Base-by-base conservation (phyloP, 2,113 vertebrate genomes). In the human region DNA sequence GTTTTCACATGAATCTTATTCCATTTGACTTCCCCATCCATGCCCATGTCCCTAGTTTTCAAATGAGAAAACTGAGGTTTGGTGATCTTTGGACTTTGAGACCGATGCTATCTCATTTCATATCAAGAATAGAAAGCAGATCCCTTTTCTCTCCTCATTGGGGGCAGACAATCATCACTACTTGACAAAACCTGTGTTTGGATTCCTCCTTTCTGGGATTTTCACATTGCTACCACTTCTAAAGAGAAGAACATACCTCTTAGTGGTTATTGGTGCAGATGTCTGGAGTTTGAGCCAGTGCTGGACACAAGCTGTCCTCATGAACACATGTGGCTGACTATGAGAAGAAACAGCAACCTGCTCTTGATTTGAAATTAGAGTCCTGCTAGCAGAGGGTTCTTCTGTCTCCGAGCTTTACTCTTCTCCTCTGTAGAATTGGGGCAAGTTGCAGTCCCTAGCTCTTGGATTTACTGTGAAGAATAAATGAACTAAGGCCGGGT, bases 241-340 rank as follows among this genome's bases (percentile, higher is more conserved):
- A 7, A 80, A 9, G 38, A 40, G 30, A 68, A 82, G 52, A 81
- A 23, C 50, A 5, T 82, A 22, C 30, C 23, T 92, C 18, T 72
- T 80, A 32, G 43, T 13, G 38, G 50, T 35, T n/a, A 68, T 0
- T 55, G 59, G 66, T 14, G 38, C 18, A 2, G 1, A 7, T 75
- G 61, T 84, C 35, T 90, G 64, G 40, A 55, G 45, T 82, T 40
- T 59, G 75, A 68, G 61, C 14, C 5, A n/a, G 14, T 17, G 30
- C 2, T 32, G 8, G 20, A 81, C 78, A 88, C 2, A 38, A 66
- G 45, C 30, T 30, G n/a, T 16, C 18, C 8, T 88, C 5, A 38
- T 5, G 13, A 80, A 43, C 30, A 76, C 30, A 18, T 3, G 10
- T 13, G 30, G 25, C 18, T 2, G 4, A 55, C 0, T 0, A 30